Evolutionary conservation across 1,140 invertebrate species (phyloP), one percentile per base, ranked within the genome.

Genomic region (Ceratoteleas bidentatus): DNA sequence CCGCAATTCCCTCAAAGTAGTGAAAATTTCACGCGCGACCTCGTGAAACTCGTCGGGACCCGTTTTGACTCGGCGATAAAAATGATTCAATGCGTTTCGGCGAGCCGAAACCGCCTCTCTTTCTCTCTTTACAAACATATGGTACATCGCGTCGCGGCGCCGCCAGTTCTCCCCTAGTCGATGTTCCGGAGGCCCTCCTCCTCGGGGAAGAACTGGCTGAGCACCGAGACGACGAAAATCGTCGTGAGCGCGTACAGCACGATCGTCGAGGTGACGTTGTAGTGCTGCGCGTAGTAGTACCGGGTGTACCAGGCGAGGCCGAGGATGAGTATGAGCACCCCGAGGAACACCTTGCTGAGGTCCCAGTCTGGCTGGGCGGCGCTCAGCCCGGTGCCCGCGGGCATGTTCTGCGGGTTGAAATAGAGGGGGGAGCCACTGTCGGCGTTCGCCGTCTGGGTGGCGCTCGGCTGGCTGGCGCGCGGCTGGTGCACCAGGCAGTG

Each of bases 401-500:
- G 88, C 49, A 90, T 85, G 57, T 90, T 87, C 69, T 87, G 84
- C 33, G 89, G 87, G 74, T 87, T 86, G 33, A 88, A 87, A 64
- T 92, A 88, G 24, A 90, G 76, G 13, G 86, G 82, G 0, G 88
- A 88, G 15, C 87, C 83, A 65, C 84, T 89, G 3, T 88, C 86
- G 5, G 81, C 58, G 5, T 84, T 58, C n/a, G 86, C 56, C 13
- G 86, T 58, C 32, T 74, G 65, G 6, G 83, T 73, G 47, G 84
- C 53, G 11, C 70, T 85, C n/a, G 87, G 73, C 15, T 86, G 45
- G 11, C 78, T 49, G 58, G 87, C 79, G 50, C 92, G 88, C 33
- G 91, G 92, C 43, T 93, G 93, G 84, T 95, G 95, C 49, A 98
- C 94, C 16, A 97, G 92, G 90, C 96, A 97, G 88, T 98, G 97